Percentiles rank a stretch among this genome's conserved stretches.
phyloP scores from a whole-genome alignment of 2,113 vertebrate species.

The Ophthalmolycus amberensis region DNA sequence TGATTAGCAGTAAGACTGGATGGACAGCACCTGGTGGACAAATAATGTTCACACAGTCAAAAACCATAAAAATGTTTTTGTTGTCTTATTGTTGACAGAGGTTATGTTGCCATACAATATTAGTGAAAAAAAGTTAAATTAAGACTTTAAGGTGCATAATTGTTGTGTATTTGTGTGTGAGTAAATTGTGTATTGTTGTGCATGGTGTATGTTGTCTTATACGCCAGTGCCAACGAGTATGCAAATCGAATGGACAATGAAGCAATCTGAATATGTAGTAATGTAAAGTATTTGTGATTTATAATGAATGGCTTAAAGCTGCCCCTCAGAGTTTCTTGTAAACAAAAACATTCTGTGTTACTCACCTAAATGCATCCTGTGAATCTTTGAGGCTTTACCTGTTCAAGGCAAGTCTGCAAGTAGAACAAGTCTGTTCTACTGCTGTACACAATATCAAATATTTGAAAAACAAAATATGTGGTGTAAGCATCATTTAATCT shows the following conservation, averaged over 20 bases:
- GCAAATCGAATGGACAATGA: too few species aligned
- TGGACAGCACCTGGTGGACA: neutral
- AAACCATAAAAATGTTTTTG: neutral
- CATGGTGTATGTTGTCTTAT: too few species aligned
- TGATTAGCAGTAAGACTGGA: neutral
- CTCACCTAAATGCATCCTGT: neutral
- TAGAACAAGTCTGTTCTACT: too few species aligned
- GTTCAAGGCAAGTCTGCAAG: neutral
- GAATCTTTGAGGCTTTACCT: neutral
- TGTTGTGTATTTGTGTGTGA: too few species aligned
- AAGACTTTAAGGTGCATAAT: too few species aligned
- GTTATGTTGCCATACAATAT: neutral
- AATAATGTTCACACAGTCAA: neutral
- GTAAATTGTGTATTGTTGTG: too few species aligned
- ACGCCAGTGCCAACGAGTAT: too few species aligned
- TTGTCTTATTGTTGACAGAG: neutral
- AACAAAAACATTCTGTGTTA: neutral
- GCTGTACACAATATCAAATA: too few species aligned
- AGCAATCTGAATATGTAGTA: too few species aligned
- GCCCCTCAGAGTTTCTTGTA: neutral
- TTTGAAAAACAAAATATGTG: too few species aligned
- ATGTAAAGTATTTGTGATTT: neutral
- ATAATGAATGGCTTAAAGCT: neutral
- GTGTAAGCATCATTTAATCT: neutral
- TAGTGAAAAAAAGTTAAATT: neutral